Conservation (phyloP, 2,888 invertebrate genomes). For the Amphipoea lucens region DNA sequence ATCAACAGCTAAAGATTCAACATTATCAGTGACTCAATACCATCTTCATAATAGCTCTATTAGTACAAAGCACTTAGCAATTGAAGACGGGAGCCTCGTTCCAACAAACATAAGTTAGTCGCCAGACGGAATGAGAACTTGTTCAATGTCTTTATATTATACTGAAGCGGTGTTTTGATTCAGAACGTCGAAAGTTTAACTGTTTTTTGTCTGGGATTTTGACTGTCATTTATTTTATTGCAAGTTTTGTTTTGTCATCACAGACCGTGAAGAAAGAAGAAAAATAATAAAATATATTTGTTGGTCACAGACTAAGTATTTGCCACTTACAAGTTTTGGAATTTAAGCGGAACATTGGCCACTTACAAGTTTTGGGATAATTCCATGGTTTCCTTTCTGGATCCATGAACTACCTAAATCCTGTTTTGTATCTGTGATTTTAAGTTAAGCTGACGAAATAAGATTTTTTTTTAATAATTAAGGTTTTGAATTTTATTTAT, state of each 20-base stretch:
- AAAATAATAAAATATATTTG: not conserved
- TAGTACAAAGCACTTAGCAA: conserved; percentile 50
- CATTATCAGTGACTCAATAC: conserved; percentile 1
- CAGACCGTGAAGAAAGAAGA: not conserved
- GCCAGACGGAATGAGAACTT: conserved; percentile 45
- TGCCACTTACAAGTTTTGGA: not conserved
- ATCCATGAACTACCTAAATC: not conserved
- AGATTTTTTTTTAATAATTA: not conserved
- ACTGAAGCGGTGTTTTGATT: conserved; percentile 39
- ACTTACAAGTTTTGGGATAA: not conserved
- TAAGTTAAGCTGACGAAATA: not conserved
- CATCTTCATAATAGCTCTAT: conserved; percentile 36
- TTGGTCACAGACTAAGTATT: not conserved
- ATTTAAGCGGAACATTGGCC: too few species aligned
- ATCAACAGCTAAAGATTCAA: not conserved
- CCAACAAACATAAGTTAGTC: conserved; percentile 44
- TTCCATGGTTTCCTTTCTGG: not conserved
- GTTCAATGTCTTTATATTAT: conserved; percentile 39
- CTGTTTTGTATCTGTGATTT: not conserved
- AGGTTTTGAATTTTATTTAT: not conserved
- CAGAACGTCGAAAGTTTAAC: conserved; percentile 21
- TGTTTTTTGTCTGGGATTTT: conserved; percentile 24
- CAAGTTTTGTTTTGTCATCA: not conserved
- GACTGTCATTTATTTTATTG: not conserved
- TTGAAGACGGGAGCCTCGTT: conserved; percentile 29